Base-by-base conservation (phyloP, 1,140 invertebrate species). In the Ceratosolen solmsi region DNA sequence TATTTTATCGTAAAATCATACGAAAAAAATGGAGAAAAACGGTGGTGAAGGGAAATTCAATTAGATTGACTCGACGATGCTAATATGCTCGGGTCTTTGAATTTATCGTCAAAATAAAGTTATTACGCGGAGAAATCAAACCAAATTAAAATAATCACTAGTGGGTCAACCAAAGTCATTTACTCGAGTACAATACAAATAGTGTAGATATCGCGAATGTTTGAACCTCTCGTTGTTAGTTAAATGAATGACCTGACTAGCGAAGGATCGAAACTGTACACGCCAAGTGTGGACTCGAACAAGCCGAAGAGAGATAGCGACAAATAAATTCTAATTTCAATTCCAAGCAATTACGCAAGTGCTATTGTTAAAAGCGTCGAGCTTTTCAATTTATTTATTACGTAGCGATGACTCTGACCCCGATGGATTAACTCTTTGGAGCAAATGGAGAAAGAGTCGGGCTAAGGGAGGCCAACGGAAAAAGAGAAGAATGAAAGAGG, bases 241-340 rank as follows among this genome's bases (percentile, higher is more conserved):
- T 38, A 68, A 68, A 68, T 38, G 63, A 68, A 68, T 68, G 33
- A 38, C 33, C 4, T 38, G 36, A 33, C 33, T 38, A 11, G 63
- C 33, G 22, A 38, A 68, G 33, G 63, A 68, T 68, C 33, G 36
- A 13, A 68, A 68, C 63, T 68, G 63, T 38, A 38, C 3, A 38
- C 33, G 63, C 9, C 5, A 38, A 17, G 33, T 38, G 63, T 22
- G 63, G 33, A 15, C 33, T 38, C 63, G 63, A 36, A 65, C 60
- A 20, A 38, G 15, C 33, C 63, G 63, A 38, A 22, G 33, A 33
- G 1, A 38, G 63, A 68, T 38, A 36, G 36, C 5, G 33, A 68
- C 63, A 68, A 68, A 68, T 68, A 33, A 68, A 68, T 68, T 68
- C 38, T 33, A 68, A 68, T 68, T 68, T 68, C 63, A 68, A 68